Evolutionary conservation across 1,140 invertebrate genomes (phyloP), one percentile per base, ranked within the genome.

Genomic region (Araneus ventricosus): DNA sequence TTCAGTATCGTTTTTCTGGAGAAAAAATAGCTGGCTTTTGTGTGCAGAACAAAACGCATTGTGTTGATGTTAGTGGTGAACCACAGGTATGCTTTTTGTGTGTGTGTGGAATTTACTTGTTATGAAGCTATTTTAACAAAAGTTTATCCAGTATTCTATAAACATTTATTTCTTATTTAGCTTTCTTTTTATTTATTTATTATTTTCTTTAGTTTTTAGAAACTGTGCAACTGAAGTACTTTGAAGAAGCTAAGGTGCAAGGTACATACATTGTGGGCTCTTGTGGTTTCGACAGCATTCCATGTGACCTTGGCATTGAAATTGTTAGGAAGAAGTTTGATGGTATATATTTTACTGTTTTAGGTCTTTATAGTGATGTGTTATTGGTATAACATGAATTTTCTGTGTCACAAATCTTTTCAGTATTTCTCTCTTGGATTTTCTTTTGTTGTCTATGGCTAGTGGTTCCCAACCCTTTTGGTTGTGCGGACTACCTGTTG

Each of bases 31-130:
- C 99, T 0, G 97, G 97, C 94, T 98, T 98, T 6, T 99, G 98
- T 94, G 96, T 99, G 75, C 97, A 97, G 87, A 96, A 96, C 84
- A 96, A 96, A 93, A 97, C 98, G 0, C 97, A 98, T 96, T 97
- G 99, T 95, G 96, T 99, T 8, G 99, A 99, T 96, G 97, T 99
- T 27, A 98, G 97, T 95, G 98, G 98, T 24, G 99, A 99, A 95
- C 97, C 98, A 2, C 96, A 97, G 95, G 99, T 97, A 85, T 75
- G 4, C 4, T 34, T 22, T 67, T 63, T 22, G 1, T 63, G 3
- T 30, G 14, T 88, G 3, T n/a, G n/a, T n/a, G n/a, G n/a, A n/a
- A n/a, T n/a, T n/a, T n/a, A n/a, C n/a, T n/a, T 52, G 10, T 52
- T 52, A 2, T 45, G 1, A 45, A 45, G 41, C 2, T 52, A 52